Evolutionary conservation across 1,140 invertebrate species (phyloP).

Genomic region (Nymphalis io): DNA sequence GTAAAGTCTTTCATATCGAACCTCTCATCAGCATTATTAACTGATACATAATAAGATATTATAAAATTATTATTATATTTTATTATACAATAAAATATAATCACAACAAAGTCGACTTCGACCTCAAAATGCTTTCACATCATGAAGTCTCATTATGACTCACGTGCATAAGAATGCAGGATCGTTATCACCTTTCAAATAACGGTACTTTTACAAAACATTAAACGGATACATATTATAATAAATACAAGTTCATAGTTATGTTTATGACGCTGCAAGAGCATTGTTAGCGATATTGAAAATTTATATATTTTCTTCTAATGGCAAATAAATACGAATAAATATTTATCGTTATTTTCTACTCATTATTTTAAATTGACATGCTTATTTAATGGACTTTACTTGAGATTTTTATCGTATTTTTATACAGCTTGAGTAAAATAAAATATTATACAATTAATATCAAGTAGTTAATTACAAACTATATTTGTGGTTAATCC

Average conservation of each 20-base stretch:
- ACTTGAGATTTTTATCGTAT: too few relatives aligned
- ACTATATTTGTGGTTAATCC: too few relatives aligned
- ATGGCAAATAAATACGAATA: too few relatives aligned
- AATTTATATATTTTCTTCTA: too few relatives aligned
- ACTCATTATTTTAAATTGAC: too few relatives aligned
- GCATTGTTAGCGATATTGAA: too few relatives aligned
- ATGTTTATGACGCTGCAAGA: background rate
- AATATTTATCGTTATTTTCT: too few relatives aligned
- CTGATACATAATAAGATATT: constrained; percentile 7
- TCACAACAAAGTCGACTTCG: constrained; percentile 22
- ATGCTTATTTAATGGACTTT: too few relatives aligned
- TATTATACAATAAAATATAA: constrained; percentile 12
- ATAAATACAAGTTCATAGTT: constrained; percentile 2
- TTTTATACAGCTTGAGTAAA: too few relatives aligned
- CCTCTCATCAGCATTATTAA: constrained; percentile 4
- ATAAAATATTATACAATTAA: too few relatives aligned
- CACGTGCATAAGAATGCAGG: constrained; percentile 35
- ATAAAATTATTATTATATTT: constrained; percentile 21
- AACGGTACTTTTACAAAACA: constrained; percentile 35
- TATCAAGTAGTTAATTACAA: too few relatives aligned
- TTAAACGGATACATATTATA: constrained; percentile 21
- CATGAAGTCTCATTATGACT: constrained; percentile 35
- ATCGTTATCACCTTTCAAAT: constrained; percentile 35
- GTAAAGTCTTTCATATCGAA: background rate
- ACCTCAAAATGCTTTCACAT: constrained; percentile 34